Conservation (phyloP, 2,888 invertebrate genomes). For the Drosophila nigricruria region DNA sequence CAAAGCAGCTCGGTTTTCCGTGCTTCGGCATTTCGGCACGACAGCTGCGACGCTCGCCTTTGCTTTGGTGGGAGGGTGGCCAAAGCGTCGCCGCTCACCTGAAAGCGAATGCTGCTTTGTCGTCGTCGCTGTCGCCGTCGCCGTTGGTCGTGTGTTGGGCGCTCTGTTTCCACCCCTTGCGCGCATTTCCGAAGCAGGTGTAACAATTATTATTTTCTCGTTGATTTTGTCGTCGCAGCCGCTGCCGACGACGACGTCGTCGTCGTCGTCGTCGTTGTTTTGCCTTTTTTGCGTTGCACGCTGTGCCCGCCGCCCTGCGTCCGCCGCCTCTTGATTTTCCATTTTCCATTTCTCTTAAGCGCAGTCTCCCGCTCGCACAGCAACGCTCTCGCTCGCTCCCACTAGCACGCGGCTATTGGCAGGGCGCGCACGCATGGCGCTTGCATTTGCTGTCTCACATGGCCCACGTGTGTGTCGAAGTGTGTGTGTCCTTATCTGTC, state of each 20-base stretch:
- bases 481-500: constrained; percentile 13
- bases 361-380: constrained; percentile 53
- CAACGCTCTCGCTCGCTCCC: constrained; percentile 46
- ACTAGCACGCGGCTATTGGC: constrained; percentile 28
- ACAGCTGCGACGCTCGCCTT: constrained; percentile 33
- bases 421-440: constrained; percentile 75
- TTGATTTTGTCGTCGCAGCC: constrained; percentile 76
- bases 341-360: constrained; percentile 62
- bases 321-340: constrained; percentile 50
- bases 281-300: constrained; percentile 55
- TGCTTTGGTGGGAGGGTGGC: constrained; percentile 56
- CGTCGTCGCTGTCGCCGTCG: constrained; percentile 35
- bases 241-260: constrained; percentile 49
- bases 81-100: constrained; percentile 65
- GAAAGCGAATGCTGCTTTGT: constrained; percentile 55
- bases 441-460: constrained; percentile 78
- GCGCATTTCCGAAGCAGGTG: constrained; percentile 82
- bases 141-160: constrained; percentile 53
- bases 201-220: constrained; percentile 83
- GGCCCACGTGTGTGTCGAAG: constrained; percentile 35
- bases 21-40: constrained; percentile 65
- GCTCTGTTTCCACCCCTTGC: constrained; percentile 59
- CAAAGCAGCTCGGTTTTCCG: constrained; percentile 42
- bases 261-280: constrained; percentile 47
- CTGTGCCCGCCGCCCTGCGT: constrained; percentile 18